Percentiles rank a stretch among this genome's conserved stretches.
Evolutionary conservation across 2,888 invertebrate genomes (phyloP).

Genomic region (Meghimatium bilineatum): DNA sequence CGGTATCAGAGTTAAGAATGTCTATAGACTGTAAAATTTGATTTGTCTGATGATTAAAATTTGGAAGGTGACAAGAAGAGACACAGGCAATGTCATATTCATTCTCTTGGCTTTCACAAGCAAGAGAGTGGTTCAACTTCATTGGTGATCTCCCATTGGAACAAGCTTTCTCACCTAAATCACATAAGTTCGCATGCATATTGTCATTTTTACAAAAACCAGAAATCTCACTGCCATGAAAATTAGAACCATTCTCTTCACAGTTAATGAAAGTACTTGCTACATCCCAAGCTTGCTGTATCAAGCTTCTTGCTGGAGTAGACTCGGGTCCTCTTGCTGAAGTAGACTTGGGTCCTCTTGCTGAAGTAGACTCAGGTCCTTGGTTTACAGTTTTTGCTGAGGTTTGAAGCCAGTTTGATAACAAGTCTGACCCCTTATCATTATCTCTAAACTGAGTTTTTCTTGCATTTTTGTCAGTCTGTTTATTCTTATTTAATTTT

Average conservation of each 20-base stretch:
- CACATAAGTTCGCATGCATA: not conserved
- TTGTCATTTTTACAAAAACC: not conserved
- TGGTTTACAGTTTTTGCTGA: not conserved
- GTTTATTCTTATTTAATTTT: not conserved
- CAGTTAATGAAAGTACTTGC: not conserved
- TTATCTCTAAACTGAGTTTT: not conserved
- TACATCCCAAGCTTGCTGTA: conserved; percentile 38
- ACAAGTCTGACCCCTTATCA: not conserved
- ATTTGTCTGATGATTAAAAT: not conserved
- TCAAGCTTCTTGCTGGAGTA: conserved; percentile 8
- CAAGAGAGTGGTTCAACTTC: not conserved
- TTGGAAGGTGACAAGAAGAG: not conserved
- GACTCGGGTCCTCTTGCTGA: conserved; percentile 17
- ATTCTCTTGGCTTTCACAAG: not conserved
- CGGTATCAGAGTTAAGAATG: not conserved
- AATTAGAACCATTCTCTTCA: not conserved
- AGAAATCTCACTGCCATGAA: not conserved
- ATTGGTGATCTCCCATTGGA: not conserved
- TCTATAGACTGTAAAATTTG: not conserved
- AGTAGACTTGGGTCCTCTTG: conserved; percentile 5
- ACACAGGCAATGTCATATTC: not conserved
- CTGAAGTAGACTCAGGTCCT: conserved; percentile 18
- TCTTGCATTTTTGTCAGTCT: not conserved
- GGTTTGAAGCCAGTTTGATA: not conserved
- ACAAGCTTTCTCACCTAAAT: not conserved